These are phyloP conservation scores for Cepaea hortensis DNA, from an alignment of 2,888 invertebrate species.

Conservation along the genomic window DNA sequence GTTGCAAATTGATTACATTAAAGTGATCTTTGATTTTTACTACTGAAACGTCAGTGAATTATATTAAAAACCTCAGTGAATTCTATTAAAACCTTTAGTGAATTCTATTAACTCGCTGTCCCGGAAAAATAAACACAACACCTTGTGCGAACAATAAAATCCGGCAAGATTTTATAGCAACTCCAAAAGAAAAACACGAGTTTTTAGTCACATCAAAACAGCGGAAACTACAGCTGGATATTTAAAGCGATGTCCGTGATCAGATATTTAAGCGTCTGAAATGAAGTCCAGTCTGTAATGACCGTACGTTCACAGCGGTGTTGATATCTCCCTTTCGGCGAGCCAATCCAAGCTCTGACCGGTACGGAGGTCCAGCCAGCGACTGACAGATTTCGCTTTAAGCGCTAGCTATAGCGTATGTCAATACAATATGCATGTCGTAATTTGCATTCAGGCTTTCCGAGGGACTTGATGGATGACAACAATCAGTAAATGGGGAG, in stretches of 20 bases:
- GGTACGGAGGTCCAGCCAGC: conserved; percentile 31
- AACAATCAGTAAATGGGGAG: conserved; percentile 51
- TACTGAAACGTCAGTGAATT: no score
- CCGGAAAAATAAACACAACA: no score
- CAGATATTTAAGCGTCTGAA: not conserved
- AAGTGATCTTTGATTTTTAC: no score
- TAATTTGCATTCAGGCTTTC: conserved; percentile 55
- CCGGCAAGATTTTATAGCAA: not conserved
- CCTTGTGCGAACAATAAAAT: no score
- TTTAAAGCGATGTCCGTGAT: no score
- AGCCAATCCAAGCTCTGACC: conserved; percentile 25
- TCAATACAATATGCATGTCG: conserved; percentile 56
- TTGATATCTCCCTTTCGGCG: conserved; percentile 19
- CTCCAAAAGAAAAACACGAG: no score
- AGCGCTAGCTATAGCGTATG: conserved; percentile 49
- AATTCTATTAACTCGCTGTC: no score
- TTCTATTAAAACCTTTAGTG: no score
- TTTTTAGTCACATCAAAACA: not conserved
- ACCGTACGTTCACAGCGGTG: conserved; percentile 12
- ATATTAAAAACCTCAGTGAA: no score
- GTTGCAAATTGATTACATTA: no score
- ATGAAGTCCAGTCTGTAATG: conserved; percentile 3
- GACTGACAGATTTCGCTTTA: conserved; percentile 39
- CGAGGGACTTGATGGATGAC: conserved; percentile 48
- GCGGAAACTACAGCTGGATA: not conserved